Percentiles rank a stretch among this genome's conserved stretches.
phyloP scores from a whole-genome alignment of 1,140 invertebrate genomes.

The Apis dorsata region DNA sequence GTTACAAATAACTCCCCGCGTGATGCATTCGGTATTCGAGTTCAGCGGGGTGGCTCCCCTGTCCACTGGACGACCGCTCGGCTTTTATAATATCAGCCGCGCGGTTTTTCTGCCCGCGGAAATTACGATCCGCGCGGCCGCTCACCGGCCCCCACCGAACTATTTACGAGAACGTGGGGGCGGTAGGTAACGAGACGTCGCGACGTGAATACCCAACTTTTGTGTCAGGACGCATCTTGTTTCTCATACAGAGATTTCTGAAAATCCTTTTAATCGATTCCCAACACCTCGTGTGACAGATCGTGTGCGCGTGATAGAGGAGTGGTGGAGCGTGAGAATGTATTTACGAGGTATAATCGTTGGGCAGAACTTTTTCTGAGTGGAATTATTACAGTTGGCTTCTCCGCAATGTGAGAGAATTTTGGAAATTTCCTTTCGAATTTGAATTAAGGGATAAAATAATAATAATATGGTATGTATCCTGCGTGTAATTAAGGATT shows the following conservation, averaged over 20 bases:
- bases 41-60: constrained; percentile 26
- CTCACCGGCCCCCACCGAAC: neutral
- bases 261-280: constrained; percentile 18
- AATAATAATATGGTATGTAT: too few relatives aligned
- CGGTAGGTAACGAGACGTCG: constrained; percentile 26
- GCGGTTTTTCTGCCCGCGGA: constrained; percentile 2
- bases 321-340: too few relatives aligned
- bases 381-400: too few relatives aligned
- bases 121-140: constrained; percentile 21
- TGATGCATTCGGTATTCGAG: constrained; percentile 36
- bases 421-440: too few relatives aligned
- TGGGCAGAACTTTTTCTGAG: neutral
- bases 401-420: too few relatives aligned
- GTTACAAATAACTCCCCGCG: constrained; percentile 38
- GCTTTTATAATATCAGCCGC: constrained; percentile 21
- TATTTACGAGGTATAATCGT: neutral
- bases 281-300: neutral
- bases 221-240: neutral
- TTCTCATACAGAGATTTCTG: neutral
- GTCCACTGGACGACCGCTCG: neutral
- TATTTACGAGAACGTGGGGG: constrained; percentile 34
- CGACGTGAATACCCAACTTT: constrained; percentile 8
- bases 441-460: too few relatives aligned
- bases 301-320: neutral
- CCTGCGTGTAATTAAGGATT: too few relatives aligned